Evolutionary conservation across 2,113 vertebrate genomes (phyloP), one percentile per base, ranked within the genome.

Genomic region (Nothocercus nigrocapillus): DNA sequence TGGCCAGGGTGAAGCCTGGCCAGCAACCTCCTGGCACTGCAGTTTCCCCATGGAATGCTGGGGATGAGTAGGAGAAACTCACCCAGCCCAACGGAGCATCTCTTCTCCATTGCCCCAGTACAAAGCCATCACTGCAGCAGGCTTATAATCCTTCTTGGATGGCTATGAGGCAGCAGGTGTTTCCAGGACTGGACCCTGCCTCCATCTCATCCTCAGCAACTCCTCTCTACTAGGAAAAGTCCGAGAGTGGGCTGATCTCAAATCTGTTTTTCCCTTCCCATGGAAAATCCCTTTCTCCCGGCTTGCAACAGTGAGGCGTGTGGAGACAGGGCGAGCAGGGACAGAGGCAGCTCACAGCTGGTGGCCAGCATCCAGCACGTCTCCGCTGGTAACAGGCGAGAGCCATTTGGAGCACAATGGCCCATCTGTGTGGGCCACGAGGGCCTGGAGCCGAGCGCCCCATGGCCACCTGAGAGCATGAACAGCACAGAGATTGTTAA

Each of bases 161-260:
- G 90, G 77, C 85, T 93, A 4, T 8, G 70, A 82, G 83, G 88
- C 93, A 95, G 95, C 90, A 94, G 93, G 85, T 87, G 45, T 92
- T 95, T 86, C 89, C 85, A 90, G 90, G 83, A 83, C 93, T 96
- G 87, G 76, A 22, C 88, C 88, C 82, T 84, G 77, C 69, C 80
- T 79, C 44, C 83, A 69, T 34, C 77, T 72, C 90, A 62, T 81
- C 61, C 85, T 58, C 82, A 61, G 88, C 45, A 54, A 8, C 30
- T 76, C 59, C 59, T 75, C 73, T 72, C 64, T 64, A 2, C 49
- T 27, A 85, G 75, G 84, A 36, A 76, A 80, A 9, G 20, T 27
- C 62, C 4, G 0, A 16, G 5, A 34, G 30, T 56, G 51, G 42
- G 15, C 45, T 11, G 34, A 4, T 81, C 38, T 44, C 8, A 30